phyloP scores from a whole-genome alignment of 2,888 invertebrate species.

The Sarcophaga caerulescens region DNA sequence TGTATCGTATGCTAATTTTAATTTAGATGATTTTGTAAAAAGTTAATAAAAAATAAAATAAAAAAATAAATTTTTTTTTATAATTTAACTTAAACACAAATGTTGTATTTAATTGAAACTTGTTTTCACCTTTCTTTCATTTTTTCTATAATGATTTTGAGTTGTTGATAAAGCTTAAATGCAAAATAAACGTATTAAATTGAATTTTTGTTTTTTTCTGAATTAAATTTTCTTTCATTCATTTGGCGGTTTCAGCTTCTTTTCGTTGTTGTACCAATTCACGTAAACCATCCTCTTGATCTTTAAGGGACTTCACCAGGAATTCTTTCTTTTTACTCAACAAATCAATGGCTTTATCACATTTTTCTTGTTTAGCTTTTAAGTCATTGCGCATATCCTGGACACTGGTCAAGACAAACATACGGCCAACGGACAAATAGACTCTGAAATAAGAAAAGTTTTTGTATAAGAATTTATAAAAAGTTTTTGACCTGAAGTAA shows the following conservation, averaged over 20 bases:
- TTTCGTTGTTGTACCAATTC: conserved; percentile 89
- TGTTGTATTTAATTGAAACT: conserved; percentile 23
- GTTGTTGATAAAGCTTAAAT: conserved; percentile 58
- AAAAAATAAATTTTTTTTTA: conserved; percentile 10
- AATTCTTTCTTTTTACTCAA: conserved; percentile 88
- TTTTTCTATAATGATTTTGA: conserved; percentile 20
- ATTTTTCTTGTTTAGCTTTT: conserved; percentile 83
- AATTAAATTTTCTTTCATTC: conserved; percentile 38
- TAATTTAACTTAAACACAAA: conserved; percentile 14
- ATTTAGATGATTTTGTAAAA: conserved; percentile 83
- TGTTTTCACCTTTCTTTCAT: conserved; percentile 30
- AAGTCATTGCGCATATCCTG: conserved; percentile 84
- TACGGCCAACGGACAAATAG: conserved; percentile 86
- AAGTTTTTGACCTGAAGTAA: too few species aligned
- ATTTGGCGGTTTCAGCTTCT: conserved; percentile 77
- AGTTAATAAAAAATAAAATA: conserved; percentile 19
- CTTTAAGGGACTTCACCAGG: conserved; percentile 88
- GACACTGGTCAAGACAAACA: conserved; percentile 88
- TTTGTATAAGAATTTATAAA: neutral
- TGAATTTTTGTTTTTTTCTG: conserved; percentile 2
- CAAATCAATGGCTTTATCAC: conserved; percentile 87
- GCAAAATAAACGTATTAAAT: conserved; percentile 53
- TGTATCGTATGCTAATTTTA: conserved; percentile 93
- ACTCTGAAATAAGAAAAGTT: conserved; percentile 73
- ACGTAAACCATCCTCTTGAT: conserved; percentile 90